These are phyloP conservation scores for Euplexia lucipara DNA, from an alignment of 2,888 invertebrate species.

Conservation along the genomic window DNA sequence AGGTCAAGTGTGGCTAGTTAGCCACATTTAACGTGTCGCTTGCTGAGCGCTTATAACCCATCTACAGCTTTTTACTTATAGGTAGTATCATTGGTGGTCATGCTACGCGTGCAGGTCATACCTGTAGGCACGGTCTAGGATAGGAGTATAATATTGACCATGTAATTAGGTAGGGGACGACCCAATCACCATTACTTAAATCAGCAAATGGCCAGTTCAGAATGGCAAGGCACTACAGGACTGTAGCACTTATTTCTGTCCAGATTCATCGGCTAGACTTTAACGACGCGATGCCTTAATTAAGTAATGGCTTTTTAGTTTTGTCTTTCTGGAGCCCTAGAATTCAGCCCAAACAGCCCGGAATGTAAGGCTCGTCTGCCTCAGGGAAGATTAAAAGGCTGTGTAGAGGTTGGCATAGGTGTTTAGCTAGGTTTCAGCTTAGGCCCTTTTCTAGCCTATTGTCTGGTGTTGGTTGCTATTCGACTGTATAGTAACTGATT, in stretches of 20 bases:
- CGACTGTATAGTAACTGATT: neutral
- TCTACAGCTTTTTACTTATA: too few relatives aligned
- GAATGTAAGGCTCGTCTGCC: neutral
- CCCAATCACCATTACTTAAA: slow-evolving; percentile 14
- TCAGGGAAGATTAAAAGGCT: neutral
- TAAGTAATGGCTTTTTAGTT: neutral
- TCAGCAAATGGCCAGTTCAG: neutral
- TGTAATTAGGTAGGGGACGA: slow-evolving; percentile 12
- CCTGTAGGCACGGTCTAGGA: too few relatives aligned
- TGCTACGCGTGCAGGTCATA: too few relatives aligned
- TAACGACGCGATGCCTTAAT: neutral
- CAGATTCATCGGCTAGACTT: neutral
- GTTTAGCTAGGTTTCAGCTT: neutral
- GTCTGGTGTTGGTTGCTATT: neutral
- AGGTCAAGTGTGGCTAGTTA: too few relatives aligned
- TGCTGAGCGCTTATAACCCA: too few relatives aligned
- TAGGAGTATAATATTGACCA: neutral
- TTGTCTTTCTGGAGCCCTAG: neutral
- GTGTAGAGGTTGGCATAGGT: neutral
- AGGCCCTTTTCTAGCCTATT: neutral
- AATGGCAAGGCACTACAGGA: slow-evolving; percentile 6
- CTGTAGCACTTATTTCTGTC: neutral
- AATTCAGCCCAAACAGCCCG: neutral
- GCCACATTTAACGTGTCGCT: too few relatives aligned
- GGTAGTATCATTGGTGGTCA: too few relatives aligned